These are phyloP conservation scores for Sinocyclocheilus grahami DNA, from an alignment of 2,113 vertebrate genomes.

Conservation along the genomic window DNA sequence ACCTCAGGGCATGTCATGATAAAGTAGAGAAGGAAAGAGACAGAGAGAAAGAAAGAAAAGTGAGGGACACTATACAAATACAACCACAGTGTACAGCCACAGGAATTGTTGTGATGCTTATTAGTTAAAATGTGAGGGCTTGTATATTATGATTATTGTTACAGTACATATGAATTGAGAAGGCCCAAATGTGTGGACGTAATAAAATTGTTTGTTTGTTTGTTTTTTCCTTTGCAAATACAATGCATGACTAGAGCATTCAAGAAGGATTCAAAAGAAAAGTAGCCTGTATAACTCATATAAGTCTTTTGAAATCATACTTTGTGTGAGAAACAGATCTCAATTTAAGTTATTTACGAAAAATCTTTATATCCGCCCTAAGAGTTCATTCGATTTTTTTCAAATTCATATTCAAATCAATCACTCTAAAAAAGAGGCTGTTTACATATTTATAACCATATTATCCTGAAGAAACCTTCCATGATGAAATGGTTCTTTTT, in stretches of 20 bases:
- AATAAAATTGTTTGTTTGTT: rapidly evolving
- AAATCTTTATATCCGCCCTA: not conserved
- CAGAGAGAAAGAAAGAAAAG: conserved; percentile 25
- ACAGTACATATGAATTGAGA: not conserved
- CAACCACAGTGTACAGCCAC: conserved; percentile 24
- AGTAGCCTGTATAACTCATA: not conserved
- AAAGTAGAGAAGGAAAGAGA: conserved; percentile 43
- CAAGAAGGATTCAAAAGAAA: not conserved
- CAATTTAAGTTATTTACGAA: not conserved
- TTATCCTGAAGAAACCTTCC: not conserved
- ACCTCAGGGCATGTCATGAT: conserved; percentile 56
- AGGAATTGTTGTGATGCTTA: conserved; percentile 4
- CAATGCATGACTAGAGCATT: not conserved
- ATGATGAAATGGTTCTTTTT: not conserved
- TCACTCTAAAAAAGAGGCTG: not conserved
- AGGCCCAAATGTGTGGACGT: not conserved
- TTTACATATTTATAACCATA: not conserved
- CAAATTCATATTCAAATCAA: not conserved
- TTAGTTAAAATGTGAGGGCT: not conserved
- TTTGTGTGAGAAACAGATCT: not conserved
- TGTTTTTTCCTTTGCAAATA: not conserved
- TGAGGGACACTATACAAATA: conserved; percentile 22
- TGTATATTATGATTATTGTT: not conserved
- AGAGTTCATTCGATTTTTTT: not conserved
- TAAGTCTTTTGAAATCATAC: not conserved